These are phyloP conservation scores for Gopherus flavomarginatus DNA, from an alignment of 2,113 vertebrate genomes.

Conservation along the genomic window DNA sequence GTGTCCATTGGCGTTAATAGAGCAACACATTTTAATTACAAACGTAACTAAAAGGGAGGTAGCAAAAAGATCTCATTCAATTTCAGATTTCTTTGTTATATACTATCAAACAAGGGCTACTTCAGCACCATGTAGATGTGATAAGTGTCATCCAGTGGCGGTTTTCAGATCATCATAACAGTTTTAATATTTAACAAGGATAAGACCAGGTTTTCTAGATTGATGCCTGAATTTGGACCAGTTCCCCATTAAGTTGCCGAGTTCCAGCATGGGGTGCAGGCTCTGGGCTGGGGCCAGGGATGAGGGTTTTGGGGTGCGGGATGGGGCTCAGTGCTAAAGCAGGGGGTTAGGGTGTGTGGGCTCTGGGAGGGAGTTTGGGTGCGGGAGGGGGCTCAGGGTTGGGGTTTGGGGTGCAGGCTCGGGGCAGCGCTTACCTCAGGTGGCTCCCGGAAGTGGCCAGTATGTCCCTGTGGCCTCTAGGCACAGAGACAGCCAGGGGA, in stretches of 20 bases:
- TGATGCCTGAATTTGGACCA: slow-evolving; percentile 43
- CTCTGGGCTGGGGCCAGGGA: too few species aligned
- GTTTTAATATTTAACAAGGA: slow-evolving; percentile 51
- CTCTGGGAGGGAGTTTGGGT: not conserved
- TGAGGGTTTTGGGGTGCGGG: too few species aligned
- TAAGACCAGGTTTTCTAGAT: slow-evolving; percentile 20
- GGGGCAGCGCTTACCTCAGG: too few species aligned
- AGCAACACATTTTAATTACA: slow-evolving; percentile 82
- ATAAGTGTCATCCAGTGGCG: slow-evolving; percentile 40
- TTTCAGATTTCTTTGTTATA: slow-evolving; percentile 55
- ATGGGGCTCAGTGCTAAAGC: too few species aligned
- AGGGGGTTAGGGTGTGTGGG: too few species aligned
- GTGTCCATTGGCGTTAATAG: slow-evolving; percentile 75
- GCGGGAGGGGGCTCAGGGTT: too few species aligned
- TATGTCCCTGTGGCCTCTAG: too few species aligned
- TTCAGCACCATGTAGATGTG: slow-evolving; percentile 33
- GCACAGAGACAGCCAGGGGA: too few species aligned
- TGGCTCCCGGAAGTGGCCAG: too few species aligned
- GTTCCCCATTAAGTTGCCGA: slow-evolving; percentile 17
- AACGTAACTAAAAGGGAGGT: slow-evolving; percentile 77
- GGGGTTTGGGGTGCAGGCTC: too few species aligned
- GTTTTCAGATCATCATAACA: slow-evolving; percentile 48
- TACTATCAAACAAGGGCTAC: slow-evolving; percentile 48
- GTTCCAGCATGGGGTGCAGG: too few species aligned
- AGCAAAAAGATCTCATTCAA: slow-evolving; percentile 62